Evolutionary conservation across 1,140 invertebrate genomes (phyloP).

Genomic region (Brachionus koreanus): DNA sequence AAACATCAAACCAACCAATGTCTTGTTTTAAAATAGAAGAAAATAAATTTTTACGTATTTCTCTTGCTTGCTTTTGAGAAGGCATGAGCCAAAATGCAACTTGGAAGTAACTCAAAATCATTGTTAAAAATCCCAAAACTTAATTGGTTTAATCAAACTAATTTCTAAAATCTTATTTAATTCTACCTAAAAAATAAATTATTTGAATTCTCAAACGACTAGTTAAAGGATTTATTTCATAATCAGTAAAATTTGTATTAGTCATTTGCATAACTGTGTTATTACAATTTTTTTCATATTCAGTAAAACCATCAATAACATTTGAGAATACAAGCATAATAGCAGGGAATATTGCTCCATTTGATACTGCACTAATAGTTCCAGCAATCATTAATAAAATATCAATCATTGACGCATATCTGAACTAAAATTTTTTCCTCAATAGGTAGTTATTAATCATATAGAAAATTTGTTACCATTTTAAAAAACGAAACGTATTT

Average conservation of each 20-base stretch:
- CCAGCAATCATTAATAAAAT: constrained; percentile 53
- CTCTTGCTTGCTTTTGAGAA: constrained; percentile 51
- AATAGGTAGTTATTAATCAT: neutral
- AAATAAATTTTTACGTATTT: constrained; percentile 60
- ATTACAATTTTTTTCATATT: neutral
- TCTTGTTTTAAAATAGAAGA: constrained; percentile 76
- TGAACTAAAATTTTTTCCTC: constrained; percentile 49
- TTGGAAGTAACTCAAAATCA: constrained; percentile 48
- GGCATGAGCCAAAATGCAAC: constrained; percentile 50
- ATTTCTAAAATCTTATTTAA: no score
- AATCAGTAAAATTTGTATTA: neutral
- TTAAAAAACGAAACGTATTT: neutral
- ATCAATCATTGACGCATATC: constrained; percentile 51
- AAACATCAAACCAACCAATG: constrained; percentile 83
- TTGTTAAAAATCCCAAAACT: constrained; percentile 27
- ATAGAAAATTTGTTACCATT: neutral
- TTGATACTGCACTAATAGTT: constrained; percentile 47
- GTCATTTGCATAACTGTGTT: neutral
- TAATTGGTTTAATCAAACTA: no score
- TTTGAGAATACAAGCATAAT: constrained; percentile 57
- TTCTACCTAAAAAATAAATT: no score
- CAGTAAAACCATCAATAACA: constrained; percentile 43
- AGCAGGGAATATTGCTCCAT: constrained; percentile 52
- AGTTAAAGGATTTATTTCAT: neutral
- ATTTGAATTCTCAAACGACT: neutral